Evolutionary conservation across 2,113 vertebrate genomes (phyloP).

Genomic region (Camelus dromedarius): DNA sequence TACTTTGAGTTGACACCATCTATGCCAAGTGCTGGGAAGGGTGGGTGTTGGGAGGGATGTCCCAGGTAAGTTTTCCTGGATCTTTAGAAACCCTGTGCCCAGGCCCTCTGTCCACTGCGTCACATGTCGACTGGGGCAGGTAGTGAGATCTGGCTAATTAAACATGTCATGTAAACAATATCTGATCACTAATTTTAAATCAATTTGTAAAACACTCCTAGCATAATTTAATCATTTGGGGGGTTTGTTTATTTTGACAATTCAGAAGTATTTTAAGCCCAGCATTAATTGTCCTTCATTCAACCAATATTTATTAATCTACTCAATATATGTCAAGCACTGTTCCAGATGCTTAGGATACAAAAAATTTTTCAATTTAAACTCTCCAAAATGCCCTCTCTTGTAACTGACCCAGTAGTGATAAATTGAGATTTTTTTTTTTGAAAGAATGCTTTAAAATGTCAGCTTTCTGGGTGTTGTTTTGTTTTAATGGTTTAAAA

Average conservation of each 20-base stretch:
- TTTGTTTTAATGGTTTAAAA: neutral
- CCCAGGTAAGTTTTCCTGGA: neutral
- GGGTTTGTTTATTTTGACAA: neutral
- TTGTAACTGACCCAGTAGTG: neutral
- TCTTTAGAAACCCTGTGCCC: neutral
- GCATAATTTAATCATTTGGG: neutral
- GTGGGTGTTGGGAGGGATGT: too few species aligned
- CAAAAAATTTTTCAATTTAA: slow-evolving; percentile 6
- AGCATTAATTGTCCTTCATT: slow-evolving; percentile 24
- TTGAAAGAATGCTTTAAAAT: neutral
- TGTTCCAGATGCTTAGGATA: neutral
- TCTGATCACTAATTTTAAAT: neutral
- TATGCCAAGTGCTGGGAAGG: neutral
- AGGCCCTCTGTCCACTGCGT: neutral
- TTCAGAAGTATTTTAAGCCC: slow-evolving; percentile 52
- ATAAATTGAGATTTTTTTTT: neutral
- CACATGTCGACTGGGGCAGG: neutral
- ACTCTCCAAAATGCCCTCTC: neutral
- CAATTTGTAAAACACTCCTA: neutral
- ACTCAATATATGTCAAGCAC: neutral
- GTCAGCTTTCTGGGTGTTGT: neutral
- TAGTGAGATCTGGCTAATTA: slow-evolving; percentile 5
- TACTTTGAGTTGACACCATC: neutral
- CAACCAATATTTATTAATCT: neutral
- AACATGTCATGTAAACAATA: neutral